These are phyloP conservation scores for Drosophila melanogaster DNA, from an alignment of 1,140 invertebrate species.

Conservation along the genomic window Release_6_plus_ISO1_MT NT_033777.3:27895001-27895500, in stretches of 20 bases:
- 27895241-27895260: constrained; percentile 19
- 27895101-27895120: constrained; percentile 78
- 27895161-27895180: constrained; percentile 7
- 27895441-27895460: constrained; percentile 21
- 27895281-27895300: constrained; percentile 57
- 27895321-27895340: constrained; percentile 17
- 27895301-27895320: constrained; percentile 55
- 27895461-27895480: constrained; percentile 52
- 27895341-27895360: constrained; percentile 53
- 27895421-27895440: background rate
- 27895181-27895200: background rate
- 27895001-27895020: constrained; percentile 62
- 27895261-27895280: constrained; percentile 33
- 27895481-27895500: constrained; percentile 53
- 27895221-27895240: constrained; percentile 15
- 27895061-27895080: constrained; percentile 55
- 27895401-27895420: too few relatives aligned
- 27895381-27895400: background rate
- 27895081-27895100: constrained; percentile 63
- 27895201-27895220: background rate
- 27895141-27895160: constrained; percentile 19
- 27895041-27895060: constrained; percentile 67
- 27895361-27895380: constrained; percentile 4
- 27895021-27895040: constrained; percentile 68
- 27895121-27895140: constrained; percentile 42